Conservation (phyloP, 2,888 invertebrate genomes). For the Spilarctia lutea region DNA sequence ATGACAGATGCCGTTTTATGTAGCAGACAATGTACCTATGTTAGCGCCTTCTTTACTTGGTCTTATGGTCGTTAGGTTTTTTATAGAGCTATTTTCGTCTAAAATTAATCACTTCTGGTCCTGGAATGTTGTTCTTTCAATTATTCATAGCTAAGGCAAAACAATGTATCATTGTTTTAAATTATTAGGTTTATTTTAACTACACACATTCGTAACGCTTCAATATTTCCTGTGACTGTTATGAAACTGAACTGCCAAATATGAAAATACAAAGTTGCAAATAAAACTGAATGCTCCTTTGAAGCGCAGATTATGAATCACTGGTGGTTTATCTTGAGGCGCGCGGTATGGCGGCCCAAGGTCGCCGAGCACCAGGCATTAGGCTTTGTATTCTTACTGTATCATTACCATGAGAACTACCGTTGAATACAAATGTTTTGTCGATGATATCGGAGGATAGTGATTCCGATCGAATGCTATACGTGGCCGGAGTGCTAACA, state of each 20-base stretch:
- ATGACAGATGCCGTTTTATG: slow-evolving; percentile 28
- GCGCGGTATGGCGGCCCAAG: slow-evolving; percentile 45
- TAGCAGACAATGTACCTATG: background rate
- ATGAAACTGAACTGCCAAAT: slow-evolving; percentile 36
- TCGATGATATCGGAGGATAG: slow-evolving; percentile 32
- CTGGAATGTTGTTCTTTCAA: background rate
- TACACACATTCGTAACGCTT: slow-evolving; percentile 33
- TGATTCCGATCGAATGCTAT: slow-evolving; percentile 37
- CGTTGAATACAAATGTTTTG: slow-evolving; percentile 58
- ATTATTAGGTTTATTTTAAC: slow-evolving; percentile 49
- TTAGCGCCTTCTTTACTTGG: background rate
- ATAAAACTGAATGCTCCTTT: slow-evolving; percentile 40
- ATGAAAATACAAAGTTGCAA: slow-evolving; percentile 50
- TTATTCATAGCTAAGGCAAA: slow-evolving; percentile 5
- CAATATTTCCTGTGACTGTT: slow-evolving; percentile 51
- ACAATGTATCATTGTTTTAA: slow-evolving; percentile 48
- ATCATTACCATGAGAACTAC: slow-evolving; percentile 28
- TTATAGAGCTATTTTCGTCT: background rate
- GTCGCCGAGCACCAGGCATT: slow-evolving; percentile 52
- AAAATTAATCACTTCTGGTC: background rate
- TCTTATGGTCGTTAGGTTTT: background rate
- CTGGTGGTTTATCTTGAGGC: slow-evolving; percentile 26
- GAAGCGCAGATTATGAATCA: slow-evolving; percentile 35
- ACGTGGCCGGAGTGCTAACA: slow-evolving; percentile 51
- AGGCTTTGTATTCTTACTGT: slow-evolving; percentile 46